These are phyloP conservation scores for Porites australiensis DNA, from an alignment of 64 coral and sea anemone genomes.

Conservation along the genomic window DNA sequence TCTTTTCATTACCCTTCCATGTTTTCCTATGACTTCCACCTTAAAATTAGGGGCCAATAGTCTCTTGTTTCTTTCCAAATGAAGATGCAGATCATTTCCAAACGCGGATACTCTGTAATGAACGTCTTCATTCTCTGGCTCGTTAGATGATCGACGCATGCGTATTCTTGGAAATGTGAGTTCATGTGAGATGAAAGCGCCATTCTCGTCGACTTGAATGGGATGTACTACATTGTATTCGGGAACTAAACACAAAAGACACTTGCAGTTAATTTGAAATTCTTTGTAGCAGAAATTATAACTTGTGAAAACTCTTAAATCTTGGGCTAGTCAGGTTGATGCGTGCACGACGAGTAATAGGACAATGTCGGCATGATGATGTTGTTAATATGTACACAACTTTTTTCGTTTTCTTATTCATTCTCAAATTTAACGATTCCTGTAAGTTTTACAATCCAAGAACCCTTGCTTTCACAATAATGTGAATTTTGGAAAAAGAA, in stretches of 20 bases:
- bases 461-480: no score
- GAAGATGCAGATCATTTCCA: slow-evolving; percentile 86
- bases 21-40: slow-evolving; percentile 89
- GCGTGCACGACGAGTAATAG: no score
- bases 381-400: no score
- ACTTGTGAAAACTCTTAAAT: no score
- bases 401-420: no score
- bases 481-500: no score
- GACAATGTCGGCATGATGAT: no score
- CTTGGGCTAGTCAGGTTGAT: no score
- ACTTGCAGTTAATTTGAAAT: not conserved
- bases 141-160: slow-evolving; percentile 59
- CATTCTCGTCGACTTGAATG: slow-evolving; percentile 72
- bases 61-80: slow-evolving; percentile 84
- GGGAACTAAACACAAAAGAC: slow-evolving; percentile 65
- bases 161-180: slow-evolving; percentile 85
- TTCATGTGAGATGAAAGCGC: slow-evolving; percentile 85
- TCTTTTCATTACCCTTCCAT: slow-evolving; percentile 86
- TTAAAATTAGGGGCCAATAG: slow-evolving; percentile 86
- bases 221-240: slow-evolving; percentile 91
- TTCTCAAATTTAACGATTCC: no score
- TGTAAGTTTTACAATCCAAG: no score
- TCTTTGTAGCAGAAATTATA: no score
- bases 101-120: slow-evolving; percentile 92
- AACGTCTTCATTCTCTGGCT: slow-evolving; percentile 60